Conservation (phyloP, 2,113 vertebrate genomes). For the Mixornis gularis region DNA sequence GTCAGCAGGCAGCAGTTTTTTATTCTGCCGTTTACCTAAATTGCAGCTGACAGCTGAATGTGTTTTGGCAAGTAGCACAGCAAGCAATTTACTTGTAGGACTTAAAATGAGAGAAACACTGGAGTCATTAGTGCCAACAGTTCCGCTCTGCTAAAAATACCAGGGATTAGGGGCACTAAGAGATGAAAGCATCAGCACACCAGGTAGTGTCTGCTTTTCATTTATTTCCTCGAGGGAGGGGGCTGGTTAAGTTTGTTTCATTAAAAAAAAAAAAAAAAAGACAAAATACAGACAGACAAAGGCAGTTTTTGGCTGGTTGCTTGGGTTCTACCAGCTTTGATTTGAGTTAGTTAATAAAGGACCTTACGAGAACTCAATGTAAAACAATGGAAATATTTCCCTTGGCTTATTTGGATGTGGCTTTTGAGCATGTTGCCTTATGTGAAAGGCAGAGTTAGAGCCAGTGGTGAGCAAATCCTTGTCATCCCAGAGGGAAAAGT, state of each 20-base stretch:
- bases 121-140: not conserved
- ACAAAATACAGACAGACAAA: not conserved
- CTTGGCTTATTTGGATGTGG: not conserved
- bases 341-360: not conserved
- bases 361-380: not conserved
- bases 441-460: not conserved
- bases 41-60: conserved; percentile 36
- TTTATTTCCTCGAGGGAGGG: not conserved
- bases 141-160: conserved; percentile 27
- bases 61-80: conserved; percentile 18
- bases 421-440: not conserved
- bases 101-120: conserved; percentile 1
- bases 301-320: not conserved
- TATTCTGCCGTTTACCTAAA: conserved; percentile 31
- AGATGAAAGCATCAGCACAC: not conserved
- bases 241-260: not conserved
- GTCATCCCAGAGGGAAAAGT: not conserved
- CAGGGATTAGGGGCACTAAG: not conserved
- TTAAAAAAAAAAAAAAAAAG: not conserved
- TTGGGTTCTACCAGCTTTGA: not conserved
- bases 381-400: not conserved
- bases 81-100: conserved; percentile 22
- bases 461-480: not conserved
- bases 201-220: conserved; percentile 9
- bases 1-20: conserved; percentile 43